Conservation (phyloP, 2,113 vertebrate genomes). For the Cavia aperea region DNA sequence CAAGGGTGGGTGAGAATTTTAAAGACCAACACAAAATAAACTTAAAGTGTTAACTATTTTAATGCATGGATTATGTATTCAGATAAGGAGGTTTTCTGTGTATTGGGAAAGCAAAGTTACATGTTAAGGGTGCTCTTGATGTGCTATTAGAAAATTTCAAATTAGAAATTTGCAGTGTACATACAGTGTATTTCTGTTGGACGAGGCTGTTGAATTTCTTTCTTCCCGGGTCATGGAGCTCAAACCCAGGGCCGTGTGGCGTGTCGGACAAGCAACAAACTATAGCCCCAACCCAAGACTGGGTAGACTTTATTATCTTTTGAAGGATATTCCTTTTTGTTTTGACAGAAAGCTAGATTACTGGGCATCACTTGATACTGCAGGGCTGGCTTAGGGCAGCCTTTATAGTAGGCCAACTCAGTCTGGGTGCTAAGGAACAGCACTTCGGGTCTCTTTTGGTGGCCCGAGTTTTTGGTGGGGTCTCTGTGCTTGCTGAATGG, state of each 20-base stretch:
- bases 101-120: neutral
- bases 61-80: neutral
- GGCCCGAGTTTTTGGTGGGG: fast-evolving
- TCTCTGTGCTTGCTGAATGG: neutral
- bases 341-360: neutral
- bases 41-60: neutral
- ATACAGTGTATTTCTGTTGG: neutral
- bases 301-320: neutral
- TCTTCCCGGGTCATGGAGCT: neutral
- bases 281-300: neutral
- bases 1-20: neutral
- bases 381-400: neutral
- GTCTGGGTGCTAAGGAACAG: neutral
- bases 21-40: neutral
- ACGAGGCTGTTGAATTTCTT: neutral
- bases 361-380: neutral
- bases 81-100: neutral
- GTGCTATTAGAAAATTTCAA: neutral
- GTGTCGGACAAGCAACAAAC: neutral
- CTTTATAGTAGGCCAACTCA: neutral
- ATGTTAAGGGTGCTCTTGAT: fast-evolving
- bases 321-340: neutral
- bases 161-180: no score
- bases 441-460: neutral
- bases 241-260: neutral